A percentile compares a stretch with the other conserved stretches of the same genome.
These are phyloP conservation scores for Coenonympha arcania DNA, from an alignment of 2,888 invertebrate species.

Conservation along the genomic window DNA sequence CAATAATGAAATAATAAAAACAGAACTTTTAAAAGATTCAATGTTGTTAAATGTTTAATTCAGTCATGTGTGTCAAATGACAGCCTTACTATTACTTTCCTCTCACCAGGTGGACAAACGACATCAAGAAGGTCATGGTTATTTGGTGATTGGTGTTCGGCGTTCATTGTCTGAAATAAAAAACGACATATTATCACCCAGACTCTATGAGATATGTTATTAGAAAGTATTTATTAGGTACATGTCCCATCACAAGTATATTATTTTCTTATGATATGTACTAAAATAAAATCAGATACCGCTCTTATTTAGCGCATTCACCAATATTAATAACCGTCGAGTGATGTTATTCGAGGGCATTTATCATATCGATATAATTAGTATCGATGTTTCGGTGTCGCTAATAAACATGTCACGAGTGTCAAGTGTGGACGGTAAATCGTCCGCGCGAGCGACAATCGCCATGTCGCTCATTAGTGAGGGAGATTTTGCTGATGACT, in stretches of 20 bases:
- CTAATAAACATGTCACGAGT: slow-evolving; percentile 50
- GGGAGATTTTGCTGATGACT: slow-evolving; percentile 18
- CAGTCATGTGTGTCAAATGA: too few species aligned
- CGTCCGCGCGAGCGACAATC: slow-evolving; percentile 19
- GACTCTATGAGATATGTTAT: too few species aligned
- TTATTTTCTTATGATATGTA: not conserved
- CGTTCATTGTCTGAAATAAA: too few species aligned
- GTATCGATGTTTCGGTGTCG: slow-evolving; percentile 40
- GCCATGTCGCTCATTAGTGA: slow-evolving; percentile 23
- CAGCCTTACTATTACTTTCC: too few species aligned
- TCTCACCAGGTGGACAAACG: too few species aligned
- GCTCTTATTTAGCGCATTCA: slow-evolving; percentile 6
- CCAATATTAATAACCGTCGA: slow-evolving; percentile 41
- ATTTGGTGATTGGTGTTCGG: too few species aligned
- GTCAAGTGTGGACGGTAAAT: slow-evolving; percentile 25
- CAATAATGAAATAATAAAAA: too few species aligned
- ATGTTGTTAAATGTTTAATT: too few species aligned
- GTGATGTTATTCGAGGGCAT: slow-evolving; percentile 37
- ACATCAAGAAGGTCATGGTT: too few species aligned
- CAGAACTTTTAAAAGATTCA: too few species aligned
- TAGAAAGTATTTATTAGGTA: too few species aligned
- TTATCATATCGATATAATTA: slow-evolving; percentile 38
- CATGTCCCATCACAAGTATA: not conserved
- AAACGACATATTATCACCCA: too few species aligned
- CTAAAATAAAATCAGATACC: slow-evolving; percentile 3